Conservation (phyloP, 1,140 invertebrate species). For the Drosophila nebulosa region DNA sequence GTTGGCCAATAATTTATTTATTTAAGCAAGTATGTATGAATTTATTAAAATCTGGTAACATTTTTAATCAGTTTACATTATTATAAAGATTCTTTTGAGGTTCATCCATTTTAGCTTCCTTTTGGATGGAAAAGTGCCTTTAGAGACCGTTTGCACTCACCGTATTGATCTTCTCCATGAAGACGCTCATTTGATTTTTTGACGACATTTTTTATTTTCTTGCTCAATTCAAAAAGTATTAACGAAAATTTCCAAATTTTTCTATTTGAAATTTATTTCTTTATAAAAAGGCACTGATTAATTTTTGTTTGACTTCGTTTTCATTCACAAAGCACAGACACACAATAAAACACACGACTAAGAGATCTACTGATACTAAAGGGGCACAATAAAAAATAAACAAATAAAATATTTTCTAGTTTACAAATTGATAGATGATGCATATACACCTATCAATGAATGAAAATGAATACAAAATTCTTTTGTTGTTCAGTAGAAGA, state of each 20-base stretch:
- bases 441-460: not conserved
- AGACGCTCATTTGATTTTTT: conserved; percentile 80
- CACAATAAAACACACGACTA: conserved; percentile 6
- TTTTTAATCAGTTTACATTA: too few species aligned
- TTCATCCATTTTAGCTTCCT: too few species aligned
- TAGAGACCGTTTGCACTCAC: conserved; percentile 59
- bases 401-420: not conserved
- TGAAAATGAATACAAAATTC: not conserved
- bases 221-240: too few species aligned
- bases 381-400: not conserved
- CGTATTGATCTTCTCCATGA: conserved; percentile 81
- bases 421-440: not conserved
- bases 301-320: not conserved
- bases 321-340: conserved; percentile 9
- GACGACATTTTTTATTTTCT: conserved; percentile 50
- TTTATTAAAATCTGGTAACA: too few species aligned
- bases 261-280: not conserved
- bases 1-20: too few species aligned
- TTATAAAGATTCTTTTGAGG: too few species aligned
- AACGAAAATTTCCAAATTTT: too few species aligned
- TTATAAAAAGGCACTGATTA: not conserved
- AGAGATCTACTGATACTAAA: not conserved
- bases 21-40: too few species aligned
- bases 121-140: too few species aligned
- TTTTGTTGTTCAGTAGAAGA: not conserved